Evolutionary conservation across 2,113 vertebrate genomes (phyloP), one percentile per base, ranked within the genome.

Genomic region (Pao palembangensis): DNA sequence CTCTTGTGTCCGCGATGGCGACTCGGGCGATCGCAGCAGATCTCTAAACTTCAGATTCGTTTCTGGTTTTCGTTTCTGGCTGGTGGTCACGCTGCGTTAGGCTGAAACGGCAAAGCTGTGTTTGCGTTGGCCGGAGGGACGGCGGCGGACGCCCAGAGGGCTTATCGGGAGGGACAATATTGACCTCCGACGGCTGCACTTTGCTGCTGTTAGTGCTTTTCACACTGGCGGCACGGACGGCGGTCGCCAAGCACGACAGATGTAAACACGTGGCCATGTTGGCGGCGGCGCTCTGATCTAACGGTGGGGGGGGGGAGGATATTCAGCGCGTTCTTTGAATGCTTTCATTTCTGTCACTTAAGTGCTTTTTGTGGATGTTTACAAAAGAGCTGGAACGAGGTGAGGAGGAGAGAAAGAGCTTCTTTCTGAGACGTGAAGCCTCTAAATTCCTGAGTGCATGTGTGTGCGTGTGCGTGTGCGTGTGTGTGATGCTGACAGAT

Each of bases 201-300:
- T 75, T 85, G 64, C 44, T 81, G 69, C 47, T 44, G 62, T 84
- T 78, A 73, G 82, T 85, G 81, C 84, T 76, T 84, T 84, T 79
- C 69, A 72, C 80, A 79, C 78, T 69, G 62, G 65, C 31, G 71
- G 61, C 54, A 55, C 71, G 70, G 81, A 73, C 70, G 51, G 58
- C 64, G 7, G 64, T 67, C 56, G 53, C 66, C 62, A 63, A 61
- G 54, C 67, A 68, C 64, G 64, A 69, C 80, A 75, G 64, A 71
- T 55, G 73, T 73, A 78, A 81, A 76, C 62, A 56, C 5, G 17
- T 38, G 58, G 61, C 34, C 70, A 55, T 75, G 75, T 77, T 63
- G 71, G 81, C 75, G 47, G 51, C 16, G 14, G 12, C 56, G 46
- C 73, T 79, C 70, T 56, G 52, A 64, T 55, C 64, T 67, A 65